Base-by-base conservation (phyloP, 2,797 vertebrate species). In the Sebastes hopkinsi region DNA sequence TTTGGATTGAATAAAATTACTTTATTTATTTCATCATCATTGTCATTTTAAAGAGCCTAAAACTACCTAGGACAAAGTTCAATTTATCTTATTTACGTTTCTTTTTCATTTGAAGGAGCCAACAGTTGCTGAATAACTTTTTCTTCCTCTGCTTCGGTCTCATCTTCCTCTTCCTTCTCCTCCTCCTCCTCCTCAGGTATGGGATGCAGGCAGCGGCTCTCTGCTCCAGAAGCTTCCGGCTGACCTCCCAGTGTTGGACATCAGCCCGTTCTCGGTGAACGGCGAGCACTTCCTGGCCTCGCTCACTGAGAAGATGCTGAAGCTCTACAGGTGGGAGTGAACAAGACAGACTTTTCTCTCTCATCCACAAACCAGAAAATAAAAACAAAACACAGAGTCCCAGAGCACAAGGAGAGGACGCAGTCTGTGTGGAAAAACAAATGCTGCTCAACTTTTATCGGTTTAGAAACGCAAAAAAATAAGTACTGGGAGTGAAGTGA, bases 311-410 rank as follows among this genome's bases (percentile, higher is more conserved):
- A 99, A 98, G 92, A 95, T 89, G 82, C 95, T 99, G 67, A 97
- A 97, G 84, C 86, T 99, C 71, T 98, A 99, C 94, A 97, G 91
- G 86, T 99, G 98, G 98, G 96, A 97, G 79, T 98, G 93, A 97
- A 27, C 1, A 13, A 25, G 38, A 38, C 27, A 8, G 38, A 72
- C 54, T 32, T 14, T 16, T 6, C 30, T 29, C 4, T 27, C 2
- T 25, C 62, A 4, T 5, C 55, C 56, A 36, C 23, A 75, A 46
- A 62, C 22, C 6, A 7, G 1, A 34, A 13, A 8, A 69, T 5
- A 29, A 29, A 25, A n/a, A 69, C n/a, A 18, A n/a, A 5, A 46
- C 0, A 32, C 58, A 59, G 5, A 52, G 50, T 46, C 14, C 6
- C 5, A 14, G 29, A 61, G 16, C 16, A 20, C 8, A 3, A 20